Evolutionary conservation across 2,888 invertebrate species (phyloP), one percentile per base, ranked within the genome.

Genomic region (Cheilosia grossa): DNA sequence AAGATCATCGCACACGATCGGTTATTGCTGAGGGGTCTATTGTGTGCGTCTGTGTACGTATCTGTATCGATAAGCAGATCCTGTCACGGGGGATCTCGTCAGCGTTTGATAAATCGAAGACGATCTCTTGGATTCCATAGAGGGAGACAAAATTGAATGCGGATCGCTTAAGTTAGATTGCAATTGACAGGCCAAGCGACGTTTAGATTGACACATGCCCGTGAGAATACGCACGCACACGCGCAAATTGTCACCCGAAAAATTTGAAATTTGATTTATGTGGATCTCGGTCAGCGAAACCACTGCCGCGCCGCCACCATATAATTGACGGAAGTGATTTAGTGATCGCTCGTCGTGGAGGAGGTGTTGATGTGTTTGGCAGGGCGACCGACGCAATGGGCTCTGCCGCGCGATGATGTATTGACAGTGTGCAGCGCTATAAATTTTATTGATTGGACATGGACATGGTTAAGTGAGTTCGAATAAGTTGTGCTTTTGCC

Each of bases 361-460:
- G 59, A 77, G 81, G 85, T 85, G 85, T 75, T 81, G 85, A 85
- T 80, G 67, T 85, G 72, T 37, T 13, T 77, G 81, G 80, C 67
- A 66, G 49, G 58, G 73, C 30, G 9, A 30, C 30, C 53, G 56
- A 70, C 77, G 58, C 83, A 83, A 54, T 79, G 79, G 64, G 72
- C 56, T 67, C 75, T 49, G 67, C 56, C 61, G 13, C 13, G 1
- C 37, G 85, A 85, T 85, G 85, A 85, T 85, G 81, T 81, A 85
- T 81, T 80, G 85, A 75, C 75, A 85, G 72, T 81, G 75, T 85
- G 77, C 75, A 85, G 66, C 80, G 81, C 85, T 85, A 85, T 85
- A 85, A 85, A 85, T 85, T 85, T 85, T 85, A 85, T 85, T 85
- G 85, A 85, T 85, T 85, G 81, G 85, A 85, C 83, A 70, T 75